phyloP scores from a whole-genome alignment of 2,113 vertebrate genomes.

The Eulacestoma nigropectus region DNA sequence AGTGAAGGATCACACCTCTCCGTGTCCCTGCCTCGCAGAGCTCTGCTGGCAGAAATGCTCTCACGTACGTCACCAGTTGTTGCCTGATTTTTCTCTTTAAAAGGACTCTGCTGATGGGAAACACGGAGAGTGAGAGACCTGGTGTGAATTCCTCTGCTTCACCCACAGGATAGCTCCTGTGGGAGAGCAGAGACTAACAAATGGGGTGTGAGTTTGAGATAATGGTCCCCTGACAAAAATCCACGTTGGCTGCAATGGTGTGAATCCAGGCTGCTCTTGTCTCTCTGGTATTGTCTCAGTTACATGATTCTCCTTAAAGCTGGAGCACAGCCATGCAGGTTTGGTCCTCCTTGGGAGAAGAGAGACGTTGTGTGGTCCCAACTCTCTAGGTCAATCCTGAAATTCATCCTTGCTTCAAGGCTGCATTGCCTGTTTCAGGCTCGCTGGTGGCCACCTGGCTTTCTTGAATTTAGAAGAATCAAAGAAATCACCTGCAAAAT shows the following conservation, averaged over 20 bases:
- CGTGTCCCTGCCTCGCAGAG: not conserved
- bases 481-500: not conserved
- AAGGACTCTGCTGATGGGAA: not conserved
- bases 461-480: not conserved
- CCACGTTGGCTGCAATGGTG: not conserved
- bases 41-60: not conserved
- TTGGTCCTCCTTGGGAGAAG: not conserved
- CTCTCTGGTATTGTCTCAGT: not conserved
- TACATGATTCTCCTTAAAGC: not conserved
- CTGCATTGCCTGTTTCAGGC: not conserved
- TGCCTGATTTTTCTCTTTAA: slow-evolving; percentile 3
- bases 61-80: not conserved
- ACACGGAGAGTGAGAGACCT: not conserved
- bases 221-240: not conserved
- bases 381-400: not conserved
- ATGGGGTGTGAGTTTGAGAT: slow-evolving; percentile 3
- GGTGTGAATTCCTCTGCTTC: not conserved
- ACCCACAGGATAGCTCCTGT: not conserved
- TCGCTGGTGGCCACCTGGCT: not conserved
- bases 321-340: not conserved
- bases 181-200: not conserved
- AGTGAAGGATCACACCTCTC: slow-evolving; percentile 10
- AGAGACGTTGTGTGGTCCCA: not conserved
- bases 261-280: not conserved
- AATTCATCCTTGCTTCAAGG: not conserved